Evolutionary conservation across 2,888 invertebrate genomes (phyloP).

Genomic region (Margaritifera margaritifera): DNA sequence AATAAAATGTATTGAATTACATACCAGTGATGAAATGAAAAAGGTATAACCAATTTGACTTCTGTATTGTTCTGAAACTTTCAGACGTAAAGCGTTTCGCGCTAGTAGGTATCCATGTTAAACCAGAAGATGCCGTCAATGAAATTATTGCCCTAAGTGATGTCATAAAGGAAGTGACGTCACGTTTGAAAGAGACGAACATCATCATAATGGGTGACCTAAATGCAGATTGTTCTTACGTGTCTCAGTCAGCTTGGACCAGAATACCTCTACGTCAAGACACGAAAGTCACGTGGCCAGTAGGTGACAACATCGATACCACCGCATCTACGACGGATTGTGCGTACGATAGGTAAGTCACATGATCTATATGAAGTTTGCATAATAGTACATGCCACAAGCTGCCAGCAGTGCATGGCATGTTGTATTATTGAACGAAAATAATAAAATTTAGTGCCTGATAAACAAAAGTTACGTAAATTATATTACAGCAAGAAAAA

Average conservation of each 20-base stretch:
- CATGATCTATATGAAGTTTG: neutral
- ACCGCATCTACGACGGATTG: conserved; percentile 51
- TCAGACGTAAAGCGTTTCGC: conserved; percentile 41
- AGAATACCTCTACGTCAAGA: conserved; percentile 42
- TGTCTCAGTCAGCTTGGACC: conserved; percentile 43
- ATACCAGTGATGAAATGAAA: no score
- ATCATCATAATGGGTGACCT: conserved; percentile 59
- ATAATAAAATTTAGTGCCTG: no score
- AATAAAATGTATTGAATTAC: no score
- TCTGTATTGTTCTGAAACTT: neutral
- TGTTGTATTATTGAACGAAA: no score
- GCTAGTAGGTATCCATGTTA: conserved; percentile 52
- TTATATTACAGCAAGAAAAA: no score
- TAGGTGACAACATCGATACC: conserved; percentile 58
- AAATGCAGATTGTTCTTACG: conserved; percentile 63
- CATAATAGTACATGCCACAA: no score
- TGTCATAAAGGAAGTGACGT: conserved; percentile 40
- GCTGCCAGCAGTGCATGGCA: no score
- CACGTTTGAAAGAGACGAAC: conserved; percentile 34
- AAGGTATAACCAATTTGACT: no score
- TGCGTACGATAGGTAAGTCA: conserved; percentile 58
- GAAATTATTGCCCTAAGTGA: conserved; percentile 46
- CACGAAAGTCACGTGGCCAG: conserved; percentile 50
- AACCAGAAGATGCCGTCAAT: conserved; percentile 48
- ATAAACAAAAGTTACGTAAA: no score